Conservation (phyloP, 2,113 vertebrate genomes). For the Daboia siamensis region DNA sequence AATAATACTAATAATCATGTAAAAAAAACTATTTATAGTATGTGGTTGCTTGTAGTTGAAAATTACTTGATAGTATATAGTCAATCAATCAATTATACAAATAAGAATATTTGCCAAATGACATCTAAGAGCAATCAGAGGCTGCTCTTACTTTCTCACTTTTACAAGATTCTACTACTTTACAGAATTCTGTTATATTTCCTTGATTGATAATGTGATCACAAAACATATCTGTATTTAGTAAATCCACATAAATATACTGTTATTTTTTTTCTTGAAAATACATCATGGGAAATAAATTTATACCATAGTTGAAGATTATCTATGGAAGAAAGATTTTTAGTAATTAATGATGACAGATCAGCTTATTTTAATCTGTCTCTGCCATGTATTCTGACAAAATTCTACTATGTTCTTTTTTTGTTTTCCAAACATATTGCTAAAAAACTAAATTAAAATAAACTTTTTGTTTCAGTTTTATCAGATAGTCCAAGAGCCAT, state of each 20-base stretch:
- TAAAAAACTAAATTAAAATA: background rate
- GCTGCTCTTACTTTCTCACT: background rate
- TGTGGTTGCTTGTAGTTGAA: background rate
- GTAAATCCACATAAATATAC: background rate
- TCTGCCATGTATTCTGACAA: background rate
- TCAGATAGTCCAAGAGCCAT: background rate
- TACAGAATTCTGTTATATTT: background rate
- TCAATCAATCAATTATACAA: background rate
- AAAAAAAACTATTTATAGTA: background rate
- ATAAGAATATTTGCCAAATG: background rate
- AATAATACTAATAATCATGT: background rate
- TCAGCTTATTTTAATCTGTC: background rate
- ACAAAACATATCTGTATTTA: background rate
- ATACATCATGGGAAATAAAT: background rate
- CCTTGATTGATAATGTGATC: background rate
- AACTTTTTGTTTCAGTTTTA: background rate
- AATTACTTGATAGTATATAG: background rate
- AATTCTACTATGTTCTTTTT: background rate
- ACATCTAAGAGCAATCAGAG: background rate
- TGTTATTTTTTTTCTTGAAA: background rate
- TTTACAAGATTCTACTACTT: background rate
- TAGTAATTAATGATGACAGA: background rate
- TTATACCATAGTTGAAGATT: background rate
- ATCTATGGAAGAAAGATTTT: background rate
- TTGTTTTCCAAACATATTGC: background rate